Conservation (phyloP, 2,113 vertebrate genomes). For the Hippocampus zosterae region DNA sequence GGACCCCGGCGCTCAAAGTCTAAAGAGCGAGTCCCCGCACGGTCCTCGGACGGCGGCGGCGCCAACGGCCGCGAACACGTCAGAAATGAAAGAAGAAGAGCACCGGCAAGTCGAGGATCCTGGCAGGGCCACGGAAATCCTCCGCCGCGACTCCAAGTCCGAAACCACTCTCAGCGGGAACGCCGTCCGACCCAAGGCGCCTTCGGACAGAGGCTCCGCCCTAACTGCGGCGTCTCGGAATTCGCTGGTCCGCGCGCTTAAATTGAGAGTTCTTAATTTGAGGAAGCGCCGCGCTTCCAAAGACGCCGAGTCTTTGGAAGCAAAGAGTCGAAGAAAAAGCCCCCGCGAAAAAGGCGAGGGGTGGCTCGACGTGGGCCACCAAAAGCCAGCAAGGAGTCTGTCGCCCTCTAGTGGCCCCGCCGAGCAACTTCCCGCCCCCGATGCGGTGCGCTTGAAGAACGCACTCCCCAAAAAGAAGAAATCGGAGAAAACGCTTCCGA, state of each 20-base stretch:
- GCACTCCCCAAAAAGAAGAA: background rate
- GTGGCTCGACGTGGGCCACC: background rate
- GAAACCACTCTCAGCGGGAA: background rate
- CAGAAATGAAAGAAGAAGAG: slow-evolving; percentile 14
- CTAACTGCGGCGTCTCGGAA: background rate
- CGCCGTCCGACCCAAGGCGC: background rate
- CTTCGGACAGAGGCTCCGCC: background rate
- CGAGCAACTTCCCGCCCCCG: background rate
- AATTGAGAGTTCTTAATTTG: background rate
- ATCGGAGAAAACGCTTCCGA: background rate
- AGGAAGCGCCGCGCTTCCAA: slow-evolving; percentile 1
- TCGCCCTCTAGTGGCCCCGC: background rate
- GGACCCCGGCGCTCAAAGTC: background rate
- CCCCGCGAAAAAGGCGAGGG: background rate
- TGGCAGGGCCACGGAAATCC: background rate
- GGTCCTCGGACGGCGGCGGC: background rate
- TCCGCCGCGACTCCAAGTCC: background rate
- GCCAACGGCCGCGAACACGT: background rate
- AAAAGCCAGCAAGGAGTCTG: slow-evolving; percentile 14
- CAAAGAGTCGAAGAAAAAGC: slow-evolving; percentile 22
- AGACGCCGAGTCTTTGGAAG: slow-evolving; percentile 7
- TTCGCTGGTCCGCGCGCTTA: background rate
- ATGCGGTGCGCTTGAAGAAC: background rate
- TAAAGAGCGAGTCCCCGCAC: background rate
- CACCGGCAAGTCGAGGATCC: background rate